Percentiles rank a stretch among this genome's conserved stretches.
These are phyloP conservation scores for Xestia xanthographa DNA, from an alignment of 2,888 invertebrate species.

Conservation along the genomic window DNA sequence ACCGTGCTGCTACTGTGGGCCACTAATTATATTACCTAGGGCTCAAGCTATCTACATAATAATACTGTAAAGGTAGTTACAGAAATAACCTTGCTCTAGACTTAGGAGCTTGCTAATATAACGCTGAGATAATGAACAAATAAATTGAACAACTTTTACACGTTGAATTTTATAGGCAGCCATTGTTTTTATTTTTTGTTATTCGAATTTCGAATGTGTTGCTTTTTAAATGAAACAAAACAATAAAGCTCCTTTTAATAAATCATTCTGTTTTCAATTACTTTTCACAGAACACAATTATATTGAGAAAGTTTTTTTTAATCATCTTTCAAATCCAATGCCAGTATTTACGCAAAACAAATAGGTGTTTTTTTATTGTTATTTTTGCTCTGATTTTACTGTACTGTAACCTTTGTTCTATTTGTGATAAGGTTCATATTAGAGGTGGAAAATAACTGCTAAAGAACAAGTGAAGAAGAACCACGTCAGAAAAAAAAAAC, in stretches of 20 bases:
- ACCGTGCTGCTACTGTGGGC: constrained; percentile 10
- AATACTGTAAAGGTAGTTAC: constrained; percentile 22
- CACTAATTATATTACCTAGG: constrained; percentile 26
- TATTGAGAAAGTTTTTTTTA: not conserved
- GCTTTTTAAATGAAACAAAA: not conserved
- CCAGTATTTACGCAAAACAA: not conserved
- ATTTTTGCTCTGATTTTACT: not conserved
- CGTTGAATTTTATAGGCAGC: constrained; percentile 3
- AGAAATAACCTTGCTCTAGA: constrained; percentile 10
- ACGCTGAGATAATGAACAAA: constrained; percentile 7
- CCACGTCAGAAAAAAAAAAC: not conserved
- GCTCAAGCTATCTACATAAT: constrained; percentile 25
- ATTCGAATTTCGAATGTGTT: not conserved
- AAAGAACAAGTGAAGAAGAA: not conserved
- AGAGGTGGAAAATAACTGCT: not conserved
- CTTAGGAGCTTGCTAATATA: constrained; percentile 6
- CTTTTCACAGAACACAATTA: not conserved
- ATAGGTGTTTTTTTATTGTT: not conserved
- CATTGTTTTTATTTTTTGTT: constrained; percentile 9
- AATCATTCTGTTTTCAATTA: not conserved
- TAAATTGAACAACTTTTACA: constrained; percentile 19
- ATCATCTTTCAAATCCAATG: not conserved
- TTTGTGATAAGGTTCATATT: not conserved
- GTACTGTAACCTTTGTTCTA: not conserved
- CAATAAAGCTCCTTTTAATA: not conserved